Percentiles rank a stretch among this genome's conserved stretches.
Evolutionary conservation across 1,140 invertebrate genomes (phyloP).

Genomic region (Psilanteris sp.): DNA sequence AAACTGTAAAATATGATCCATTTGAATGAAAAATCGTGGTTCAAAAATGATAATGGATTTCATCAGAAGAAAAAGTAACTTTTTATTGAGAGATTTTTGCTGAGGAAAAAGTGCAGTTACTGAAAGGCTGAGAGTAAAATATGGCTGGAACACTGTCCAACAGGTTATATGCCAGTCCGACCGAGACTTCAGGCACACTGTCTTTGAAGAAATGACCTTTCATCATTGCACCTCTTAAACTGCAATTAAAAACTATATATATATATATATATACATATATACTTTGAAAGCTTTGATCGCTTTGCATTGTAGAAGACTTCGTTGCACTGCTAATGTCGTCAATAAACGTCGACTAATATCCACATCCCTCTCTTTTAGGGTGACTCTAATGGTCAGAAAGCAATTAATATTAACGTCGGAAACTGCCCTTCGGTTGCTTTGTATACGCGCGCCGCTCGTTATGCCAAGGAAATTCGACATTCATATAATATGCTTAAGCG

Average conservation of each 20-base stretch:
- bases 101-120: neutral
- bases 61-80: conserved; percentile 1
- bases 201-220: conserved; percentile 11
- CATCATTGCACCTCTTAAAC: too few relatives aligned
- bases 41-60: neutral
- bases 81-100: neutral
- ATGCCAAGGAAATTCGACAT: conserved; percentile 30
- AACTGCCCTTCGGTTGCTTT: conserved; percentile 56
- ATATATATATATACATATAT: too few relatives aligned
- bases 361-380: conserved; percentile 28
- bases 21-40: neutral
- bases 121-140: conserved; percentile 4
- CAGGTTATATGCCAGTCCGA: conserved; percentile 9
- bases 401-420: conserved; percentile 72
- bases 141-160: conserved; percentile 9
- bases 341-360: conserved; percentile 49
- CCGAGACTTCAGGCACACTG: neutral
- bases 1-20: neutral
- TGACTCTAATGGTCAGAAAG: conserved; percentile 70
- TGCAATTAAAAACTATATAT: too few relatives aligned
- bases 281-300: too few relatives aligned
- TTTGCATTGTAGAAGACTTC: conserved; percentile 12
- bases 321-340: conserved; percentile 61
- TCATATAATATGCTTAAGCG: conserved; percentile 11
- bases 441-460: conserved; percentile 37